Conservation (phyloP, 2,113 vertebrate species). For the Uria lomvia region DNA sequence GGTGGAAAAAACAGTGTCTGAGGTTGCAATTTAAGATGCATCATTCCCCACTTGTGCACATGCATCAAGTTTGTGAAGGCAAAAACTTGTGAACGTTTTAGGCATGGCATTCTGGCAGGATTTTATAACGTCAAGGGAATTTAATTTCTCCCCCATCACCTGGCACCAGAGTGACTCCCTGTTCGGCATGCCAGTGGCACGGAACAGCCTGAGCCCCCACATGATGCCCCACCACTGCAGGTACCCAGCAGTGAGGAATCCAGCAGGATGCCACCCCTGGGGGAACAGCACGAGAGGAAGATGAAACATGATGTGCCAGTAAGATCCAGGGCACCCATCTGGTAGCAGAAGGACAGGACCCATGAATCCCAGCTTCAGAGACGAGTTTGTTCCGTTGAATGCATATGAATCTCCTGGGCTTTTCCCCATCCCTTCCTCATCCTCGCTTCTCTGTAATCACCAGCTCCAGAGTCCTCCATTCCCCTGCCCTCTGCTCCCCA, state of each 20-base stretch:
- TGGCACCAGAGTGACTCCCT: background rate
- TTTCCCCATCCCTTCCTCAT: background rate
- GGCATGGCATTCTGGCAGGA: background rate
- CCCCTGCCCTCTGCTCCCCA: background rate
- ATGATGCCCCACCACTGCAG: background rate
- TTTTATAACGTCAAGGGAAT: background rate
- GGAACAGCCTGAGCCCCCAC: background rate
- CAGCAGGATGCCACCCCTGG: background rate
- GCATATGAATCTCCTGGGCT: background rate
- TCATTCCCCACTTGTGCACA: background rate
- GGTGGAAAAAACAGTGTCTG: background rate
- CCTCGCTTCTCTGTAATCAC: background rate
- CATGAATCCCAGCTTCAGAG: background rate
- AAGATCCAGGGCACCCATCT: background rate
- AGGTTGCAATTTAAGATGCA: background rate
- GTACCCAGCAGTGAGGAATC: background rate
- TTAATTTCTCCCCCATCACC: background rate
- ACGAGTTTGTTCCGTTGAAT: background rate
- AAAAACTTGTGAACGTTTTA: background rate
- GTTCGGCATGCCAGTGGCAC: fast-evolving
- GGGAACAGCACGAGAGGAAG: background rate
- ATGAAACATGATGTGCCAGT: background rate
- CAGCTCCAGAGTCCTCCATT: background rate
- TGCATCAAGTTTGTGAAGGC: background rate
- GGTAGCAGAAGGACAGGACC: background rate